Conservation (phyloP, 2,113 vertebrate species). For the Egretta garzetta region DNA sequence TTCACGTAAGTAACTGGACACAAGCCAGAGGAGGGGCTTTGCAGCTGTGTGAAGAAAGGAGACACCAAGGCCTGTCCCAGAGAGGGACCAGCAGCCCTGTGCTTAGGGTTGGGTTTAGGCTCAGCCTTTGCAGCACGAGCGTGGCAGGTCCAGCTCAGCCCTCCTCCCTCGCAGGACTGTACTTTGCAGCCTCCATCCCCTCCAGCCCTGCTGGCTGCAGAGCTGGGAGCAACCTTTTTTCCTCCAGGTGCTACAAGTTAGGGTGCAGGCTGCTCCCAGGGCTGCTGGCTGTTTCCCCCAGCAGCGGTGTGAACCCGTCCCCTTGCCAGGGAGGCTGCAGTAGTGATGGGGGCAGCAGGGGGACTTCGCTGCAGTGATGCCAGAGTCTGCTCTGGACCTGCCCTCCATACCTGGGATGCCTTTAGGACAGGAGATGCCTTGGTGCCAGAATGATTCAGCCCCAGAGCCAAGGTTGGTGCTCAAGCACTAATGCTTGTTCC, state of each 20-base stretch:
- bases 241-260: background rate
- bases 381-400: background rate
- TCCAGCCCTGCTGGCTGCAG: background rate
- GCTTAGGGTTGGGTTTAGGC: background rate
- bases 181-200: background rate
- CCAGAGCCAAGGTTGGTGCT: background rate
- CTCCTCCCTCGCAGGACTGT: background rate
- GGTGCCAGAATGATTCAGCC: background rate
- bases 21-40: background rate
- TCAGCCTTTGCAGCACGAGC: background rate
- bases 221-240: background rate
- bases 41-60: background rate
- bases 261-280: background rate
- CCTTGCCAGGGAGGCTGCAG: background rate
- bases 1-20: background rate
- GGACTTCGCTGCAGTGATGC: background rate
- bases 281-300: background rate
- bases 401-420: background rate
- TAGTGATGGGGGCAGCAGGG: background rate
- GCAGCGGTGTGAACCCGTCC: accelerated
- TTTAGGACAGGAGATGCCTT: background rate
- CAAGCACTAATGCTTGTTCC: background rate
- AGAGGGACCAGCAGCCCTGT: background rate
- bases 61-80: accelerated
- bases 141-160: background rate